phyloP scores from a whole-genome alignment of 2,888 invertebrate species.

The Ectemnius continuus region DNA sequence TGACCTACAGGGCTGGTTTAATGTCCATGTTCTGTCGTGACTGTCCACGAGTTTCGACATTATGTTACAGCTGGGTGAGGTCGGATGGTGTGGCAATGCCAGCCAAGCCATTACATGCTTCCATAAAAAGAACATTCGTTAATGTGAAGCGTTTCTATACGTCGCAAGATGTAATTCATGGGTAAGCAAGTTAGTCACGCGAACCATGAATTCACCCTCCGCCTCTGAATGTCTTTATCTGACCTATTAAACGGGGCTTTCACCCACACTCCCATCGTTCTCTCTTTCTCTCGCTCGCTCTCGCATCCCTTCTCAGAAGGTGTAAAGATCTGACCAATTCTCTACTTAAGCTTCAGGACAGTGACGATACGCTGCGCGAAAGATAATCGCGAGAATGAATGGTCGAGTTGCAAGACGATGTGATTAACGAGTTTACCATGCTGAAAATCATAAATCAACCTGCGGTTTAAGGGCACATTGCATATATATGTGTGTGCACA shows the following conservation, averaged over 20 bases:
- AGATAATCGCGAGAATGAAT: constrained; percentile 45
- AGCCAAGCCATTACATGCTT: constrained; percentile 23
- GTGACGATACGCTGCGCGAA: constrained; percentile 13
- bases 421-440: constrained; percentile 54
- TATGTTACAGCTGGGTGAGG: not conserved
- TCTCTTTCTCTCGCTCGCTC: constrained; percentile 24
- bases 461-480: not conserved
- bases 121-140: constrained; percentile 27
- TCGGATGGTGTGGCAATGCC: constrained; percentile 35
- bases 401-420: constrained; percentile 29
- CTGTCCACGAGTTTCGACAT: no score
- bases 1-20: no score
- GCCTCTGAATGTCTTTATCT: constrained; percentile 61
- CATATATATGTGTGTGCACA: not conserved
- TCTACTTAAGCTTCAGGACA: constrained; percentile 35
- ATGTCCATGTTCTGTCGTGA: no score
- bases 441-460: constrained; percentile 39
- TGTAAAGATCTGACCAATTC: constrained; percentile 46
- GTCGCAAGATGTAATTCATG: constrained; percentile 11
- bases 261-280: no score
- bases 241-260: constrained; percentile 49
- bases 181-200: constrained; percentile 45
- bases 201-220: constrained; percentile 35
- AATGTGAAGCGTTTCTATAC: constrained; percentile 16
- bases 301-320: not conserved